phyloP scores from a whole-genome alignment of 2,888 invertebrate species.

The Dicycla oo region DNA sequence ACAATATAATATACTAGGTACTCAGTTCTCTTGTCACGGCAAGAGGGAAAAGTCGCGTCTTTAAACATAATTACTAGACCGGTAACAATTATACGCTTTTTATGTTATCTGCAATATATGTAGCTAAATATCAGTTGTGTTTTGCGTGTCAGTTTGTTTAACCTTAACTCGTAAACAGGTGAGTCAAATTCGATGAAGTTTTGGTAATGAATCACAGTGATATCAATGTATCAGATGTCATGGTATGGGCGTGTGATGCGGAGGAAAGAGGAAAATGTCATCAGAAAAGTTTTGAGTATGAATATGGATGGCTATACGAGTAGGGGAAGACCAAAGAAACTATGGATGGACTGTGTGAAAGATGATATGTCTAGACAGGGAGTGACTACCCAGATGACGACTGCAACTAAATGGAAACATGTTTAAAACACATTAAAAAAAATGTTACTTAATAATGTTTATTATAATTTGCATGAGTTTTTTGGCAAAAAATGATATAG shows the following conservation, averaged over 20 bases:
- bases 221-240: conserved; percentile 21
- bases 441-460: too few species aligned
- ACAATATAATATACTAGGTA: too few species aligned
- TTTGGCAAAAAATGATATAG: too few species aligned
- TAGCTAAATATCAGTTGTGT: neutral
- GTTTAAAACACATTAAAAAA: too few species aligned
- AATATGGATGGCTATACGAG: neutral
- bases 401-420: too few species aligned
- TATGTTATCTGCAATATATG: neutral
- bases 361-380: neutral
- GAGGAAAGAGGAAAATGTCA: neutral
- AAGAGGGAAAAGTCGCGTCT: conserved; percentile 24
- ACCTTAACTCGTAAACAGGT: conserved; percentile 32
- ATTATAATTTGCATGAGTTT: too few species aligned
- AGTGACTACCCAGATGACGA: neutral
- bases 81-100: neutral
- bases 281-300: neutral
- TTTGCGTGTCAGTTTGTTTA: conserved; percentile 13
- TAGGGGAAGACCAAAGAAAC: too few species aligned
- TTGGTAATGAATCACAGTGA: conserved; percentile 30
- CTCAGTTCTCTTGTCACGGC: conserved; percentile 9
- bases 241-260: neutral
- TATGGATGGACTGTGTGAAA: neutral
- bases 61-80: neutral
- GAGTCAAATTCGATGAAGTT: conserved; percentile 42